Base-by-base conservation (phyloP, 2,888 invertebrate genomes). In the Andrena bucephala region DNA sequence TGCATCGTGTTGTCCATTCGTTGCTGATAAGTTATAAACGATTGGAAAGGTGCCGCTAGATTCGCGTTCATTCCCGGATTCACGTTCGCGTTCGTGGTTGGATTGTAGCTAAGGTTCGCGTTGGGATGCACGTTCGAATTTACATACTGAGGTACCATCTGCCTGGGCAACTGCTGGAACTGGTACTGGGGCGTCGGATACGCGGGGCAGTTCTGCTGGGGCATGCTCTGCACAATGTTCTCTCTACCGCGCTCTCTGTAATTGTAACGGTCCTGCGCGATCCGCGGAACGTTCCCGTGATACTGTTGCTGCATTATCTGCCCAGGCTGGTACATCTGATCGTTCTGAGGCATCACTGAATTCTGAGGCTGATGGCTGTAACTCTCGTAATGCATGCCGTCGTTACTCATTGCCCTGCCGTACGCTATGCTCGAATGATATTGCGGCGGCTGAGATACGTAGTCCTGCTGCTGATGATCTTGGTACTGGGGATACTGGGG, bases 401-500 rank as follows among this genome's bases (percentile, higher is more conserved):
- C 87, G 1, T 88, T 86, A 42, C 73, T 78, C 8, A 87, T 74
- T 52, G 86, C 75, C 42, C 88, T 84, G 31, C 83, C 84, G n/a
- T 89, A 89, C 10, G 84, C 83, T 42, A 87, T 69, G 20, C 77
- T 90, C 27, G 90, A 81, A 13, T 89, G 90, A 85, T 92, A 93
- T 42, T 89, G 90, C 10, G 90, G 91, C 5, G 92, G 91, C 77
- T 90, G 92, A 0, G 87, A 79, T 5, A 86, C 69, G 7, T 85
- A 85, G 10, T 89, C 86, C 62, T 87, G 87, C n/a, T 81, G 87
- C 24, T 87, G 86, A 24, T 88, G 90, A 33, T 87, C 87, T 48
- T 87, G 89, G 42, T 86, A 87, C 20, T 91, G 91, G 16, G 90
- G 85, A 85, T 92, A 92, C 52, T 92, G 92, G 0, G 91, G 90